Conservation (phyloP, 2,888 invertebrate genomes). For the Acronicta aceris region DNA sequence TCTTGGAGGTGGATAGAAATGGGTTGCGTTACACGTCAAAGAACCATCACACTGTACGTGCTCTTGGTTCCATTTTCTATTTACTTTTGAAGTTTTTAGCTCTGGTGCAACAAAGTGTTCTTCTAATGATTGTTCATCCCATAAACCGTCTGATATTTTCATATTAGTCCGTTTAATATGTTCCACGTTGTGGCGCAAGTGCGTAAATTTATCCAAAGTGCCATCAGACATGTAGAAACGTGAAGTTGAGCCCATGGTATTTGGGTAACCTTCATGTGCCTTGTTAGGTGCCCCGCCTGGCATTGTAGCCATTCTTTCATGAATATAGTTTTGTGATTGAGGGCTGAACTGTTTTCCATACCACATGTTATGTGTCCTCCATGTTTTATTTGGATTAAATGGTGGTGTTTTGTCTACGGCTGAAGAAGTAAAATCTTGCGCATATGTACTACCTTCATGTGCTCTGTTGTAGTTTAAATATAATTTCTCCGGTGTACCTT, state of each 20-base stretch:
- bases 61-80: conserved; percentile 8
- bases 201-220: not conserved
- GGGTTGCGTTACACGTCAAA: conserved; percentile 15
- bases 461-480: not conserved
- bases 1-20: too few relatives aligned
- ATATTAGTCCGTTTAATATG: not conserved
- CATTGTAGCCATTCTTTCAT: not conserved
- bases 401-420: not conserved
- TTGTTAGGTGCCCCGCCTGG: not conserved
- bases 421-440: not conserved
- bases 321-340: not conserved
- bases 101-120: not conserved
- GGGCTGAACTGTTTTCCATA: not conserved
- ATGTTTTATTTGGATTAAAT: not conserved
- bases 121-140: not conserved
- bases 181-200: not conserved
- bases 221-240: not conserved
- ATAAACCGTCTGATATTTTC: conserved; percentile 3
- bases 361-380: not conserved
- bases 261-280: not conserved
- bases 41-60: conserved; percentile 39
- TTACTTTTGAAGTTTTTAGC: not conserved
- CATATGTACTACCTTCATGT: not conserved
- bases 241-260: not conserved
- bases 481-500: not conserved